Evolutionary conservation across 2,113 vertebrate species (phyloP), one percentile per base, ranked within the genome.

Genomic region (Morone saxatilis): DNA sequence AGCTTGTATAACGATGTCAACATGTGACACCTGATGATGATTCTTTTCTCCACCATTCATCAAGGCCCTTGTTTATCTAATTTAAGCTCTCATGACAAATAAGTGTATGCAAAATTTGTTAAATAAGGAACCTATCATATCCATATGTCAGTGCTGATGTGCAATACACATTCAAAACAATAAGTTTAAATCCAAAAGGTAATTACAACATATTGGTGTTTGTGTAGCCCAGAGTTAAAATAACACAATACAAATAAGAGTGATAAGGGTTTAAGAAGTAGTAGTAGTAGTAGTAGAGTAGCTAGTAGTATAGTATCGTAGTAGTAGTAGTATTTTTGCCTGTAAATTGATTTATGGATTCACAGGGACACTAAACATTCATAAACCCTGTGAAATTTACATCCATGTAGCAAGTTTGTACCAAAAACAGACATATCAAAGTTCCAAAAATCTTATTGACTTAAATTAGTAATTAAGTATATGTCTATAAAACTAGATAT

Each of bases 21-120:
- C 59, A 75, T 38, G 68, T 71, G 81, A 77, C 71, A 20, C 71
- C 38, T 53, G 2, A 41, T 17, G 2, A 41, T 17, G 1, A n/a
- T n/a, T 62, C 8, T 14, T 69, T 67, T 12, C 22, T 45, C 7
- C 12, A 66, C 12, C 25, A 25, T 62, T 81, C 5, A 81, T 20
- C 19, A 4, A 13, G 11, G 14, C 20, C 20, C 12, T 47, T 22
- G 7, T 62, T 70, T 31, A 36, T 41, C 67, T 62, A 7, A n/a
- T 43, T 59, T 11, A 4, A 17, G 13, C 43, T 19, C 11, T 14
- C 45, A 47, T 13, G 12, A 47, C 13, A 47, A 47, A 4, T 59
- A 7, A 4, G 2, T 41, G 1, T n/a, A 53, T 62, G 25, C 43
- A 47, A 77, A 86, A 56, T n/a, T 71, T 1, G 25, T 79, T 71